Conservation (phyloP, 53 echinoderm and acorn worm species). For the Henricia sp. region DNA sequence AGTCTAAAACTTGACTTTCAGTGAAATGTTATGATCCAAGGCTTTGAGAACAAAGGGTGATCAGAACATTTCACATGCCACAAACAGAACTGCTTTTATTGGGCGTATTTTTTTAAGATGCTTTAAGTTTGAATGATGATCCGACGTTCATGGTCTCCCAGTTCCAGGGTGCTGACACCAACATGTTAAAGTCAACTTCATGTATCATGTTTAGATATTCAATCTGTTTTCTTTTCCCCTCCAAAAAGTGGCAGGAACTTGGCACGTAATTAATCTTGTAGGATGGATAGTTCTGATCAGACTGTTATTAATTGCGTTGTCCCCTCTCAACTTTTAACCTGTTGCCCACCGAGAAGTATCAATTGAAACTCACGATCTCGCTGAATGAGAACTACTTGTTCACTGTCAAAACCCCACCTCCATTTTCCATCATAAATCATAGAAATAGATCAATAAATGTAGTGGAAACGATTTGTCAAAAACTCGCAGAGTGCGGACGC, state of each 20-base stretch:
- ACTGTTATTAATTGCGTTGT: constrained; percentile 20
- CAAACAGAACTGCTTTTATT: too few species aligned
- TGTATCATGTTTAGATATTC: constrained; percentile 4
- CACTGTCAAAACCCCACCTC: constrained; percentile 28
- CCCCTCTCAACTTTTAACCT: constrained; percentile 17
- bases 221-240: neutral
- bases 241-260: neutral
- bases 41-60: too few species aligned
- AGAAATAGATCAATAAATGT: constrained; percentile 45
- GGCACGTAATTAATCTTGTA: constrained; percentile 28
- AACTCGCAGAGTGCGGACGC: constrained; percentile 10
- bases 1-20: too few species aligned
- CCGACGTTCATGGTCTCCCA: too few species aligned
- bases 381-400: constrained; percentile 17
- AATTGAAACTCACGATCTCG: constrained; percentile 29
- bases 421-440: constrained; percentile 37
- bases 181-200: neutral
- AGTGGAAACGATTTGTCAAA: constrained; percentile 50
- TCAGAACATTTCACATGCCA: too few species aligned
- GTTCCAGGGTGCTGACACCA: constrained; percentile 6
- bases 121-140: too few species aligned
- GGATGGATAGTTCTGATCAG: neutral
- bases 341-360: constrained; percentile 1
- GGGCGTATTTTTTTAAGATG: too few species aligned
- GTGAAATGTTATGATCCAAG: too few species aligned